Evolutionary conservation across 2,113 vertebrate species (phyloP).

Genomic region (Elephas maximus): DNA sequence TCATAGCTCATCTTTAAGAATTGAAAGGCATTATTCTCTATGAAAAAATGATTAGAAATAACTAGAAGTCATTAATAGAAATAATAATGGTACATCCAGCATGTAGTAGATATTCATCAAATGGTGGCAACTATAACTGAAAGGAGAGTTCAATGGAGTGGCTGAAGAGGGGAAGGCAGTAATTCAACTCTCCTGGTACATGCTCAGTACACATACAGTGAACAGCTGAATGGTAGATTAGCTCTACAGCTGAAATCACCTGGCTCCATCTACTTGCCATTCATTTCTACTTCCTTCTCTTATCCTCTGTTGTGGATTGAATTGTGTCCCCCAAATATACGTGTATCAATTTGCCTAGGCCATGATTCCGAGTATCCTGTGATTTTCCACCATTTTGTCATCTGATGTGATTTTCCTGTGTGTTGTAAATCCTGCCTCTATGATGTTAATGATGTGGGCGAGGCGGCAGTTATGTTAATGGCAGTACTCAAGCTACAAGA

Average conservation of each 20-base stretch:
- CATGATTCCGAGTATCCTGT: too few species aligned
- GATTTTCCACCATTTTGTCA: too few species aligned
- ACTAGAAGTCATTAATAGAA: slow-evolving; percentile 46
- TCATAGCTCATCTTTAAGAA: background rate
- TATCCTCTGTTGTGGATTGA: background rate
- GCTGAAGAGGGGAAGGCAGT: background rate
- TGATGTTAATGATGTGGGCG: too few species aligned
- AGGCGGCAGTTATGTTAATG: too few species aligned
- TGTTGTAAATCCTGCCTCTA: too few species aligned
- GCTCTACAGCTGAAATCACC: background rate
- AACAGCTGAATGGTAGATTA: background rate
- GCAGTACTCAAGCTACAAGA: too few species aligned
- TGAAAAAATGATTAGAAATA: background rate
- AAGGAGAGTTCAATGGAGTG: background rate
- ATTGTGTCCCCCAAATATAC: too few species aligned
- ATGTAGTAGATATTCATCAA: slow-evolving; percentile 2
- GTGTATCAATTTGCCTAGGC: too few species aligned
- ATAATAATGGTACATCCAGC: background rate
- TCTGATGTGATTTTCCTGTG: too few species aligned
- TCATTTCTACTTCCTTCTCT: background rate
- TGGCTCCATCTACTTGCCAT: background rate
- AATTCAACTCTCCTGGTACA: background rate
- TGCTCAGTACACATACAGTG: background rate
- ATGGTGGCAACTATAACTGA: background rate
- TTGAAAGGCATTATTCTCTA: background rate